Conservation (phyloP, 2,113 vertebrate species). For the Semnornis frantzii region DNA sequence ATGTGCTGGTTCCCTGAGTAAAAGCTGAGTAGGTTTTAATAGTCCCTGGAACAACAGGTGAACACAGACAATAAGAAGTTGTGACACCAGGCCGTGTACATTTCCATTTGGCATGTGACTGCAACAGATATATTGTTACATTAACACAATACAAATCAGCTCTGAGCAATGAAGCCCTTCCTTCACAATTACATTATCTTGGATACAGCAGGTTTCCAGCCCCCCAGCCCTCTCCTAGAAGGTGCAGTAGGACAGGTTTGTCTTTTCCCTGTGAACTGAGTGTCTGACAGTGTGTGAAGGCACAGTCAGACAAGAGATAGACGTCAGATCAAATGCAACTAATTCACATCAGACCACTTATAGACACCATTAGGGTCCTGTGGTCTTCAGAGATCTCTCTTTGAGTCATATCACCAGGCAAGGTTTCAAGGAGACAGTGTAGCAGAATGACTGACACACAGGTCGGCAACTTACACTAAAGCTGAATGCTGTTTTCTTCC, state of each 20-base stretch:
- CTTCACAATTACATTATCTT: background rate
- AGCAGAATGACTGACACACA: background rate
- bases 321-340: background rate
- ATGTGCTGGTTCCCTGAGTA: background rate
- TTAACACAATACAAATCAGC: background rate
- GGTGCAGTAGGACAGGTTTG: background rate
- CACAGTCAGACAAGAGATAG: rapidly evolving
- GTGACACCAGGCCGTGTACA: background rate
- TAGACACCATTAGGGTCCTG: background rate
- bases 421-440: background rate
- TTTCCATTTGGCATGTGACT: rapidly evolving
- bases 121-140: background rate
- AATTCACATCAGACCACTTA: background rate
- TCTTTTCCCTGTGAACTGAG: background rate
- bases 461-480: background rate
- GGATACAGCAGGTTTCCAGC: background rate
- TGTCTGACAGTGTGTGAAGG: background rate
- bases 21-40: background rate
- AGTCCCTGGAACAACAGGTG: background rate
- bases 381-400: background rate
- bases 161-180: background rate
- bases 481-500: background rate
- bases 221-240: rapidly evolving
- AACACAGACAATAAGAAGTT: background rate
- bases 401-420: background rate